These are phyloP conservation scores for Odontothrips loti DNA, from an alignment of 2,888 invertebrate genomes.

Conservation along the genomic window DNA sequence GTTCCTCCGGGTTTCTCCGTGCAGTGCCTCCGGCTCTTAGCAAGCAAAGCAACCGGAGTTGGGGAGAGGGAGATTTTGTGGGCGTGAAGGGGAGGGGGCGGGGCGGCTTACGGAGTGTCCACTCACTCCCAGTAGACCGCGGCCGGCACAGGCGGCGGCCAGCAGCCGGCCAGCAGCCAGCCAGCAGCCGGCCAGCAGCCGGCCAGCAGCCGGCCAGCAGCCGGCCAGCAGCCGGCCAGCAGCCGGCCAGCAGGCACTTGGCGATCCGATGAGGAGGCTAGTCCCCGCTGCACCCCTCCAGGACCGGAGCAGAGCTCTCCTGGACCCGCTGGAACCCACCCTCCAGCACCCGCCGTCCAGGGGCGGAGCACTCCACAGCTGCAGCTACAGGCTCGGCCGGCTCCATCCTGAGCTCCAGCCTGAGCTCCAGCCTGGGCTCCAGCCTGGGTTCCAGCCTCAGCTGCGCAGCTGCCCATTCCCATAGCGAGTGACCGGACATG, in stretches of 20 bases:
- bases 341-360: not conserved
- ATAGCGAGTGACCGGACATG: not conserved
- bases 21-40: too few relatives aligned
- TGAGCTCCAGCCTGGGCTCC: not conserved
- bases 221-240: too few relatives aligned
- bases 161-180: too few relatives aligned
- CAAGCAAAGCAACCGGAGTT: too few relatives aligned
- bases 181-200: too few relatives aligned
- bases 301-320: not conserved
- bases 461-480: slow-evolving; percentile 15
- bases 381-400: not conserved
- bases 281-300: not conserved
- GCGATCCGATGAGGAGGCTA: not conserved
- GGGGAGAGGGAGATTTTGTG: too few relatives aligned
- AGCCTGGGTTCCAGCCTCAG: not conserved
- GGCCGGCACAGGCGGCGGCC: not conserved
- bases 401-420: not conserved
- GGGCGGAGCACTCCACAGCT: too few relatives aligned
- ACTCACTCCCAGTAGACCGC: not conserved
- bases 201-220: too few relatives aligned
- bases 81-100: too few relatives aligned
- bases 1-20: too few relatives aligned
- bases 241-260: not conserved
- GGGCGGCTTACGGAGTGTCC: slow-evolving; percentile 4
- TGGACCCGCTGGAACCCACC: not conserved